Conservation (phyloP, 1,140 invertebrate species). For the Euura lappo region DNA sequence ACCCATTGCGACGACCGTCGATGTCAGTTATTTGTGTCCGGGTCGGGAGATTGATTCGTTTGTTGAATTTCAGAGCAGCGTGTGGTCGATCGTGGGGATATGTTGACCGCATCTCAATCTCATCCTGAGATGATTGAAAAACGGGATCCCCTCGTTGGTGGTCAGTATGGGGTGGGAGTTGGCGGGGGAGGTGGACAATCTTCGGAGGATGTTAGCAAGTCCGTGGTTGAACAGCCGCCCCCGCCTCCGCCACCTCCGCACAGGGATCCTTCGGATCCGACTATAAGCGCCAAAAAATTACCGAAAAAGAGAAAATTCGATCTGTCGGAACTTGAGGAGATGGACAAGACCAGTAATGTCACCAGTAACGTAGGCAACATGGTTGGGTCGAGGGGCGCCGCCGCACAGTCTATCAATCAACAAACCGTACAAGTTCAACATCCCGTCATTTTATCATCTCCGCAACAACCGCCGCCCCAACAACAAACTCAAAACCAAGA, state of each 20-base stretch:
- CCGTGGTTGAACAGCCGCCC: conserved; percentile 48
- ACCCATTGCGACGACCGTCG: too few species aligned
- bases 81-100: conserved; percentile 47
- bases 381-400: conserved; percentile 26
- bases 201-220: conserved; percentile 49
- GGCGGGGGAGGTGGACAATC: conserved; percentile 50
- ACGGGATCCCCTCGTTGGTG: conserved; percentile 46
- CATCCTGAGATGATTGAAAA: conserved; percentile 56
- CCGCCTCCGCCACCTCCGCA: conserved; percentile 48
- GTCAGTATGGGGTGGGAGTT: conserved; percentile 41
- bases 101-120: conserved; percentile 51
- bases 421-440: conserved; percentile 41
- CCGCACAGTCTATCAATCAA: conserved; percentile 27
- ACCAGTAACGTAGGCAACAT: conserved; percentile 42
- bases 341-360: conserved; percentile 49
- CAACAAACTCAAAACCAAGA: conserved; percentile 38
- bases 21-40: too few species aligned
- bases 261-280: conserved; percentile 53
- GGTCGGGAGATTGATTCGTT: too few species aligned
- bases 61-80: conserved; percentile 46
- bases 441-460: conserved; percentile 27
- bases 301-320: conserved; percentile 90
- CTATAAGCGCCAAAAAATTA: conserved; percentile 66
- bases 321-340: conserved; percentile 81
- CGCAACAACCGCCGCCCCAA: conserved; percentile 35